Evolutionary conservation across 2,888 invertebrate species (phyloP), one percentile per base, ranked within the genome.

Genomic region (Argyresthia goedartella): DNA sequence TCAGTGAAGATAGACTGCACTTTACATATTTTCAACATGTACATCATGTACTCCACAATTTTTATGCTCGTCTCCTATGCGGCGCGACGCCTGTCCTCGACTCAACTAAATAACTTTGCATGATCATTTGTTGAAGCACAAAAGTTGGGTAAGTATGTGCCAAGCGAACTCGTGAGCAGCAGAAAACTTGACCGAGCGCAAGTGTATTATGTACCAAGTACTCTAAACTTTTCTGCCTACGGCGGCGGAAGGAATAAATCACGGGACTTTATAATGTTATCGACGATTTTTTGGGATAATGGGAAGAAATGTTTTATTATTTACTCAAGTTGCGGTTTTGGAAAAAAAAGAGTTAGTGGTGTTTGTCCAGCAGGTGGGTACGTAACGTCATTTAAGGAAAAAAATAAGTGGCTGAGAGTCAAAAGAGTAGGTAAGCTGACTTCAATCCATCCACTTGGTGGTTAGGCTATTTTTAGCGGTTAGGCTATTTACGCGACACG

Each of bases 61-160:
- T 56, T 58, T 56, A 57, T 58, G 55, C 57, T 57, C 42, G 50
- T 42, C n/a, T 50, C 33, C 41, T 57, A 46, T 52, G 44, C 54
- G 48, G 25, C 25, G 25, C 39, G 45, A 16, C 53, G 48, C 39
- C 8, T 39, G 13, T 13, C 15, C 36, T 50, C 45, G 36, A 53
- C 50, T 34, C 34, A 45, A 49, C 35, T 48, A 51, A 46, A 51
- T 51, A 51, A 46, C 47, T 46, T 41, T 51, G 39, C 39, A 48
- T 52, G 48, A 36, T 48, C 14, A 48, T 48, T 48, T 48, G 36
- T 48, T 48, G 48, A 48, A 48, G 48, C 35, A 48, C 35, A 14
- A 14, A 48, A 48, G 14, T 48, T 36, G 48, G 36, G 13, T 14
- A 48, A 36, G 15, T 15, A 48, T 35, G 48, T 48, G 36, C 48